Evolutionary conservation across 2,888 invertebrate genomes (phyloP), one percentile per base, ranked within the genome.

Genomic region (Apodemia duryi): DNA sequence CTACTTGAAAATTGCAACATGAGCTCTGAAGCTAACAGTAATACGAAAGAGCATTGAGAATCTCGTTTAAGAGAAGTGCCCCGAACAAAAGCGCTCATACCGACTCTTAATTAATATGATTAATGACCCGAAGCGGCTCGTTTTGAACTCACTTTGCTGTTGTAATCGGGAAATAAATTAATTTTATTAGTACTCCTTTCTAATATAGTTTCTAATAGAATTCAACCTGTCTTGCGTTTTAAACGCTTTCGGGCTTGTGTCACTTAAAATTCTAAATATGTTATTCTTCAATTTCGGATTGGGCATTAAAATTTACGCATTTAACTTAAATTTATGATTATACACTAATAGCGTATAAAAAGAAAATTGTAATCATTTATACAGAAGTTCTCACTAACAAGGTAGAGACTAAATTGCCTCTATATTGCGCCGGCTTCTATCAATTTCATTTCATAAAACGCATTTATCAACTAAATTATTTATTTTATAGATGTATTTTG

Each of bases 21-120:
- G 70, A 68, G 65, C 75, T 76, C 74, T 70, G 73, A 77, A 72
- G 75, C 77, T 78, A 81, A 80, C 79, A 77, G 79, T 80, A 75
- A 71, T 77, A 78, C 77, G 77, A 79, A 80, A 74, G 72, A 73
- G 69, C 71, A 29, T 57, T 57, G 57, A 57, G 57, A 57, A 57
- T 69, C 73, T 70, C 84, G 81, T 86, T 87, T 83, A 85, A 83
- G 82, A 82, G 81, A 78, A 82, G 77, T 80, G 78, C 80, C 81
- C 79, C 83, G 83, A 87, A 90, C 90, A 89, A 90, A 88, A 83
- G 85, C 83, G 80, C 82, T 86, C 85, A 84, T 76, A 78, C 81
- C 84, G 86, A 86, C 85, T 91, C 90, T 90, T 90, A 90, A 91
- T 91, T 91, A 91, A 86, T 86, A 85, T 91, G 91, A 91, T 91